Evolutionary conservation across 2,797 vertebrate species (phyloP).

Genomic region (Rhyacichthys aspro): DNA sequence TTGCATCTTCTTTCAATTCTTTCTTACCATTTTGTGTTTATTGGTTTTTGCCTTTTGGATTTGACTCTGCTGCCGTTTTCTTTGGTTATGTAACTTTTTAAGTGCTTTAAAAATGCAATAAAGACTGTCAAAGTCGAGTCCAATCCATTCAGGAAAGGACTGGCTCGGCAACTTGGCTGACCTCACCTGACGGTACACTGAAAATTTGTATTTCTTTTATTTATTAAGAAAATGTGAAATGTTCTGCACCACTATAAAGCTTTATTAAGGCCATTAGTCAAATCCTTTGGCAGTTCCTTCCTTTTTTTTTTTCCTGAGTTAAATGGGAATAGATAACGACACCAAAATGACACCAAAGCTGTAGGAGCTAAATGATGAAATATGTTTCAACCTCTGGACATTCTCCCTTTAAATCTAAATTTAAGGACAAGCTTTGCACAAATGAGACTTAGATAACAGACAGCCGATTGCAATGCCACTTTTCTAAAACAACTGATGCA

Average conservation of each 20-base stretch:
- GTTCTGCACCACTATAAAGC: not conserved
- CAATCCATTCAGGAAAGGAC: not conserved
- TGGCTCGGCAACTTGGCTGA: not conserved
- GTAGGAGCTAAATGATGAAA: too few species aligned
- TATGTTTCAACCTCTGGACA: too few species aligned
- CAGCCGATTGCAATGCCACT: too few species aligned
- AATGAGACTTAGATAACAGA: too few species aligned
- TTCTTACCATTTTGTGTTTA: not conserved
- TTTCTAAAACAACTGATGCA: too few species aligned
- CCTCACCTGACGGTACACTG: not conserved
- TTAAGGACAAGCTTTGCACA: too few species aligned
- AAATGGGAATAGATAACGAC: too few species aligned
- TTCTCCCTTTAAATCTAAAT: too few species aligned
- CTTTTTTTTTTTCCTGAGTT: too few species aligned
- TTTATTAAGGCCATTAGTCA: slow-evolving; percentile 11
- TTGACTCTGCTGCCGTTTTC: slow-evolving; percentile 4
- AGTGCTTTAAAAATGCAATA: not conserved
- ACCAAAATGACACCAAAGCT: too few species aligned
- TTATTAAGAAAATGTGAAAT: not conserved
- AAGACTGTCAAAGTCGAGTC: slow-evolving; percentile 4
- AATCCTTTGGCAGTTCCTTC: too few species aligned
- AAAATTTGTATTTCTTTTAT: not conserved
- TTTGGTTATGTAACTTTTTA: slow-evolving; percentile 1
- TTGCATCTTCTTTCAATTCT: slow-evolving; percentile 10
- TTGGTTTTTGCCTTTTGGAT: slow-evolving; percentile 7